phyloP scores from a whole-genome alignment of 2,113 vertebrate species.

The Pardalotus punctatus region DNA sequence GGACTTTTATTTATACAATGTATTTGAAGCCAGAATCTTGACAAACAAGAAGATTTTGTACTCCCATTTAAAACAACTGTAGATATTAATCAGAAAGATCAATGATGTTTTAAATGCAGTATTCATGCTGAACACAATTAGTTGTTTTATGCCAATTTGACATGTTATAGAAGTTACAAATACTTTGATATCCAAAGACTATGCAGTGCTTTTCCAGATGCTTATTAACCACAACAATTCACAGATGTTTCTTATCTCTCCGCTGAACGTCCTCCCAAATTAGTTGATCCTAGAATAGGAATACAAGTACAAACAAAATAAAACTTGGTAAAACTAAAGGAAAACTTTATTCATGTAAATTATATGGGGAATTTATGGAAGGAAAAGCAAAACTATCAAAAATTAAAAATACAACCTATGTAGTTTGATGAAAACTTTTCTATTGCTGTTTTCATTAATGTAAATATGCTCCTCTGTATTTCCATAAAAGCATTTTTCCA shows the following conservation, averaged over 20 bases:
- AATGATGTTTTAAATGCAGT: background rate
- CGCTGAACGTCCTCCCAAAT: background rate
- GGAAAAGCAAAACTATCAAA: background rate
- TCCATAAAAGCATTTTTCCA: background rate
- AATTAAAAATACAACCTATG: background rate
- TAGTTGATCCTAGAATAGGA: constrained; percentile 38
- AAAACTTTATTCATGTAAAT: background rate
- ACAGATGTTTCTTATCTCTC: constrained; percentile 1
- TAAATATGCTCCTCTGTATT: background rate
- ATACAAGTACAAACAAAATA: background rate
- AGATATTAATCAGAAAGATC: background rate
- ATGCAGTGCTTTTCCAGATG: background rate
- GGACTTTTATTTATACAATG: background rate
- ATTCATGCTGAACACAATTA: background rate
- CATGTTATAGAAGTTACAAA: background rate
- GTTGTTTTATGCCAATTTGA: background rate
- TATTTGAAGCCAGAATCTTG: background rate
- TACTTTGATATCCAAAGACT: background rate
- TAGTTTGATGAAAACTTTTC: background rate
- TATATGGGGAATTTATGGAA: background rate
- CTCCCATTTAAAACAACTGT: background rate
- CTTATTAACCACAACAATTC: background rate
- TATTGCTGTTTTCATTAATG: background rate
- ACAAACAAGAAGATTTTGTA: background rate
- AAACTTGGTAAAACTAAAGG: background rate